Evolutionary conservation across 2,113 vertebrate species (phyloP), one percentile per base, ranked within the genome.

Genomic region (Rhadina sibilatrix): DNA sequence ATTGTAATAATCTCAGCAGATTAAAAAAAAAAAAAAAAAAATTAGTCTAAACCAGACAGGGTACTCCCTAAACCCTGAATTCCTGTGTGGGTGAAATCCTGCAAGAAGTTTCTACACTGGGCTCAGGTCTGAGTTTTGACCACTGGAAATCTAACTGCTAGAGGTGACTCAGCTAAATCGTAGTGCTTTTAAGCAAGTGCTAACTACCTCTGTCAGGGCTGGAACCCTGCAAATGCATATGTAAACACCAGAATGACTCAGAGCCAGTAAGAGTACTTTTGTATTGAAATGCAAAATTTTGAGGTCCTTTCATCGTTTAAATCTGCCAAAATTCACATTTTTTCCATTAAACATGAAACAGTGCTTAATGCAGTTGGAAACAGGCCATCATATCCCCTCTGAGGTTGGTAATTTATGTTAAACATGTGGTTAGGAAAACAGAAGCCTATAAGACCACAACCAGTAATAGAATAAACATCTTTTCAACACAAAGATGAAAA

Each of bases 401-500:
- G 69, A 89, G 65, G 31, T 0, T 85, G 44, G 31, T 56, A 89
- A 87, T 82, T 84, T 35, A n/a, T 28, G 30, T 63, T 52, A 89
- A 90, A 80, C 63, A 83, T 5, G 23, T n/a, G 46, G 59, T 57
- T 75, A 83, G 80, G 69, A 68, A 81, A 63, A 57, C 22, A 66
- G 57, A 68, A 35, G 38, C 17, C 60, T 54, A 1, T 49, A 78
- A 87, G 65, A 23, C 56, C 47, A 75, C 35, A 81, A 60, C 10
- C 57, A 93, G 35, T 28, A 68, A 64, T 0, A 70, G n/a, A 90
- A 91, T 37, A 87, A 84, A 91, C 38, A 47, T 28, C 38, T 90
- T 91, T 91, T 91, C 52, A 50, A 38, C 31, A 31, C 25, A 66
- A 87, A 65, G n/a, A 50, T 37, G n/a, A 90, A 87, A 81, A 42